Evolutionary conservation across 2,113 vertebrate species (phyloP), one percentile per base, ranked within the genome.

Genomic region (Heterotis niloticus): DNA sequence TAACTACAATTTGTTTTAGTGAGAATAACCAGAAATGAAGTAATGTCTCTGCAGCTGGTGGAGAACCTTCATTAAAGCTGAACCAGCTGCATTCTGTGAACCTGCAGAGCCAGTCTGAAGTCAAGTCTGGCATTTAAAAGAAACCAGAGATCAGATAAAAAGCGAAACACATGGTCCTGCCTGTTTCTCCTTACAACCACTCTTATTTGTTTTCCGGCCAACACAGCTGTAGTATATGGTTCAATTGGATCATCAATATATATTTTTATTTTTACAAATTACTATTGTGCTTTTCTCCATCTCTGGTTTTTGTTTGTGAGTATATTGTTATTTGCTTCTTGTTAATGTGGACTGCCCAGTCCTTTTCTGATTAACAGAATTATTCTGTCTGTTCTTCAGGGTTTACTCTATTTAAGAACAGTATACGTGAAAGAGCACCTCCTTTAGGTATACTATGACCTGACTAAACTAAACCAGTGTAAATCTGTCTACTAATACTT

Each of bases 401-500:
- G 81, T 23, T 76, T 24, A 75, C 86, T 57, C 69, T 82, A 60
- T 60, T 85, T 78, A 86, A 81, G 84, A 85, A 75, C 76, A 81
- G 83, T 73, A 81, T 86, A 82, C 86, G 88, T 82, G 89, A 90
- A 82, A 84, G 89, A 59, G 77, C 89, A 59, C 88, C 88, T 79
- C 88, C 88, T 74, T 71, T 90, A 71, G 87, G 90, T 91, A 90
- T 69, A 75, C 54, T 75, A 62, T 44, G 60, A 79, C 75, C 67
- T 81, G 72, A 82, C 66, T 78, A 82, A 76, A 78, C 76, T 80
- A 70, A 78, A 86, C 79, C 80, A 79, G 14, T 16, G 4, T 26
- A 64, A 28, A 52, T 17, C 62, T 51, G 12, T 28, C 13, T 51
- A 71, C 67, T 78, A 78, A 78, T 28, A 60, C 12, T 51, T 78